Base-by-base conservation (phyloP, 2,888 invertebrate genomes). In the Drosophila emarginata region DNA sequence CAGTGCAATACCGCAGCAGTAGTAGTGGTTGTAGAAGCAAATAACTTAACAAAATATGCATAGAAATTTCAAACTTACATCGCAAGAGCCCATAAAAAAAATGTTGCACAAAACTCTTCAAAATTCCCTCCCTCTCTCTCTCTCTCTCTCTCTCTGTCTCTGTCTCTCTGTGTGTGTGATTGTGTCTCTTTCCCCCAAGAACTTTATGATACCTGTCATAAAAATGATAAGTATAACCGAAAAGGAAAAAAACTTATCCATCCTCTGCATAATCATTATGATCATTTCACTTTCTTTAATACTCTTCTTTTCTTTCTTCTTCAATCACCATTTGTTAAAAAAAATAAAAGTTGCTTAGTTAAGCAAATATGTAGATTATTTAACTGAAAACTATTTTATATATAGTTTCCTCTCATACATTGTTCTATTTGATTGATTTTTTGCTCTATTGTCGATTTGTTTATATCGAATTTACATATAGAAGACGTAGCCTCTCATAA, bases 61-160 rank as follows among this genome's bases (percentile, higher is more conserved):
- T 68, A 61, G 77, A 81, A 87, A 80, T 80, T 74, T 87, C 14
- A 87, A 86, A 87, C 87, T 81, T 87, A 76, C 87, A 81, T 87
- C 74, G 63, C 77, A 75, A 75, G 45, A 40, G 62, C 32, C 65
- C 75, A 74, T 78, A 63, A 78, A 78, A 80, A 78, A 80, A 62
- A 60, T 60, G 68, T 36, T 61, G 45, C 45, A 45, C 45, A 45
- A 45, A 45, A 45, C 45, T 45, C 18, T 9, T 45, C 18, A 32
- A 32, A 32, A 32, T 14, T 9, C 23, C 23, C 26, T 26, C 6
- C 26, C 15, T 0, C 40, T 1, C 40, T 15, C 40, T 40, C 6
- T 40, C 15, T 15, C 15, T 15, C 15, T 40, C 14, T n/a, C 45
- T 21, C 18, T 45, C 9, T 11, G 18, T 21, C 18, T 40, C 15